Evolutionary conservation across 2,113 vertebrate species (phyloP).

Genomic region (Mobula hypostoma): DNA sequence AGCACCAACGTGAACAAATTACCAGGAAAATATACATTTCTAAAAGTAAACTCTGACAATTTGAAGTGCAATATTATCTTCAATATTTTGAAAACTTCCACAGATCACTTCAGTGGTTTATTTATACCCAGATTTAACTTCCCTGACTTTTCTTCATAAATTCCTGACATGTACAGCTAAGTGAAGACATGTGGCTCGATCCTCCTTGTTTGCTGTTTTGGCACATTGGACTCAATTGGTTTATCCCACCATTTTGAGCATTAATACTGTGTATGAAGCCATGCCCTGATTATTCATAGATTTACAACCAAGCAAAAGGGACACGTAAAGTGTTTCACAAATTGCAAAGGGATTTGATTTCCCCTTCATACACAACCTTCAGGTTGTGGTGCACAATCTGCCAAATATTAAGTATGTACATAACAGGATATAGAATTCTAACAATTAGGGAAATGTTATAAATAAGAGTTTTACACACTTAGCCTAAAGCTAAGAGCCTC

Average conservation of each 20-base stretch:
- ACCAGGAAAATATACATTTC: not conserved
- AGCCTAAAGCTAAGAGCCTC: conserved; percentile 17
- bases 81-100: not conserved
- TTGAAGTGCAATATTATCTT: not conserved
- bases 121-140: not conserved
- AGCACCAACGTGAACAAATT: not conserved
- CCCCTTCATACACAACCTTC: not conserved
- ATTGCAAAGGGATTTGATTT: not conserved
- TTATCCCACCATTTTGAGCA: too few species aligned
- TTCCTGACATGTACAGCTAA: not conserved
- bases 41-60: too few species aligned
- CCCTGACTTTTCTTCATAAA: not conserved
- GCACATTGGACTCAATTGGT: not conserved
- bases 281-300: not conserved
- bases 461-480: conserved; percentile 20
- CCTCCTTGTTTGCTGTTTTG: not conserved
- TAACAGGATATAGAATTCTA: conserved; percentile 23
- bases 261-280: not conserved
- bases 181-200: not conserved
- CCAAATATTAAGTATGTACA: conserved; percentile 18
- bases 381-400: not conserved
- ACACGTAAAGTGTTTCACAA: conserved; percentile 19
- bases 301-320: conserved; percentile 12
- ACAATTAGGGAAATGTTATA: conserved; percentile 22
- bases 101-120: not conserved